A percentile compares a stretch with the other conserved stretches of the same genome.
Evolutionary conservation across 2,113 vertebrate genomes (phyloP).

Genomic region (Bambusicola thoracicus): DNA sequence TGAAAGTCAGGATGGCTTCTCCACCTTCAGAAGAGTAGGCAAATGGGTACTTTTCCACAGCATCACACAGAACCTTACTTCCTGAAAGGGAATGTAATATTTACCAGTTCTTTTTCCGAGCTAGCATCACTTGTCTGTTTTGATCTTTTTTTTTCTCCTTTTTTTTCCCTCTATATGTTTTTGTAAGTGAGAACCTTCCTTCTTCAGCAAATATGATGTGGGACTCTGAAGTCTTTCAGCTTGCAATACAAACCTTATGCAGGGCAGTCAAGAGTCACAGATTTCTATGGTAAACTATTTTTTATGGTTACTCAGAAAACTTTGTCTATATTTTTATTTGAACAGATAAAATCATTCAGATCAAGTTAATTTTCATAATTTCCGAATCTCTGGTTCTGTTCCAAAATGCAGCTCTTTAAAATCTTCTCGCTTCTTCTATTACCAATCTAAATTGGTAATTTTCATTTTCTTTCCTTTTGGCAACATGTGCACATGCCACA

Average conservation of each 20-base stretch:
- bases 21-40: neutral
- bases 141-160: too few species aligned
- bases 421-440: neutral
- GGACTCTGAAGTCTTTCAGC: neutral
- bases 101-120: neutral
- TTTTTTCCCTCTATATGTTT: neutral
- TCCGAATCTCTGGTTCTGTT: neutral
- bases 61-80: neutral
- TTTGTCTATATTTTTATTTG: neutral
- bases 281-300: neutral
- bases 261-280: neutral
- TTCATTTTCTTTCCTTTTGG: neutral
- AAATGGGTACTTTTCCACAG: neutral
- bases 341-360: neutral
- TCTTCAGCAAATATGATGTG: neutral
- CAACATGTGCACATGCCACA: accelerated
- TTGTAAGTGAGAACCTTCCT: neutral
- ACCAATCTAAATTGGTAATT: neutral
- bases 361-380: neutral
- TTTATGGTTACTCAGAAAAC: neutral
- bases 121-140: neutral
- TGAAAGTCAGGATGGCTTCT: neutral
- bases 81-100: accelerated
- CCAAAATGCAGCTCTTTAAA: neutral
- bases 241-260: neutral